Base-by-base conservation (phyloP, 1,140 invertebrate species). In the Kradibia gibbosae region DNA sequence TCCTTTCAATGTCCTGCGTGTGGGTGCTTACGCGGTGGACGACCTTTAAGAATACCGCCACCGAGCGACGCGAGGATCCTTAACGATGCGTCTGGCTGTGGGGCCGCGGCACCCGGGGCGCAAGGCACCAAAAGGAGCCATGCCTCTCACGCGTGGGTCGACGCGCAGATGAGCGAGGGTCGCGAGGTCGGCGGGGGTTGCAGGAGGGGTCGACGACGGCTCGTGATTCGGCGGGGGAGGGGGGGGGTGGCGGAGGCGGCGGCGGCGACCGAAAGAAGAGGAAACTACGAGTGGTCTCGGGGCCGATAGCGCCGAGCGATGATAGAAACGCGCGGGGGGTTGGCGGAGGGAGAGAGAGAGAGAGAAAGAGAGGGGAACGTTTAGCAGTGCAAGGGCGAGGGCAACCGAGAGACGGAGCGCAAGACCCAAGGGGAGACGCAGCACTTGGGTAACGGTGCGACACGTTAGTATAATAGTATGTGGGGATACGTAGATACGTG, bases 1-100 rank as follows among this genome's bases (percentile, higher is more conserved):
- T 36, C 62, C 62, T 67, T 67, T 20, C 34, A 67, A 39, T n/a
- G 62, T 67, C 62, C 62, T 67, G 62, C 34, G 60, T 62, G 39
- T 62, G 39, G 20, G 25, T 67, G 34, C 62, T 3, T 67, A 39
- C 34, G 62, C n/a, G 62, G 34, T 72, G 50, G 42, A 45, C 70
- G 42, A 72, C 25, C n/a, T 28, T 20, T 67, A 67, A 67, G 11
- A 67, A 67, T 67, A 36, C 62, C 62, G 34, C 17, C 28, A 67
- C 25, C 34, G 34, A 39, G 34, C 20, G 39, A 0, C 22, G 34
- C 36, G 36, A n/a, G 34, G 20, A 13, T 62, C 39, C 39, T 67
- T 53, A 53, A 22, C 22, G 20, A 17, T 53, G 20, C 13, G 22
- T 48, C 45, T 10, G 45, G 45, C 7, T 10, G 45, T 10, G 45